These are phyloP conservation scores for Hymenopus coronatus DNA, from an alignment of 2,888 invertebrate species.

Conservation along the genomic window DNA sequence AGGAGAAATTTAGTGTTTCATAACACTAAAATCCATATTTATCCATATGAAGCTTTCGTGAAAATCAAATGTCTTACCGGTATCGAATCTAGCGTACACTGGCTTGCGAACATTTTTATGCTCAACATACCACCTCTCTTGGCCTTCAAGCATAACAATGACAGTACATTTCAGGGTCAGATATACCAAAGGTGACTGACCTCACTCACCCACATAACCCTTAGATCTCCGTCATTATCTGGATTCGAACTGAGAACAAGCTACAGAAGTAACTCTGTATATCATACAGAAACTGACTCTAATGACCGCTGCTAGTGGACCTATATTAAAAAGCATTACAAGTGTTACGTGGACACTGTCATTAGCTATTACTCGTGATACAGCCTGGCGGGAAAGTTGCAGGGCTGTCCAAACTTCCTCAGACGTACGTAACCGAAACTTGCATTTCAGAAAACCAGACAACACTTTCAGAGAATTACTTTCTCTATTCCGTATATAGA, in stretches of 20 bases:
- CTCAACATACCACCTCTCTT: background rate
- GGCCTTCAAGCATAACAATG: background rate
- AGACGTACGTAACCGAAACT: too few species aligned
- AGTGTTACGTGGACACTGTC: background rate
- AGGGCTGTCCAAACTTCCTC: background rate
- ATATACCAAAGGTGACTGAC: background rate
- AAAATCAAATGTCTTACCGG: too few species aligned
- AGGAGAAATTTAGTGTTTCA: too few species aligned
- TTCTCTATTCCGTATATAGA: too few species aligned
- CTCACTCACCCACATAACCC: background rate
- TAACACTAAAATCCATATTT: too few species aligned
- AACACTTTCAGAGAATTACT: too few species aligned
- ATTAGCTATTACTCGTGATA: background rate
- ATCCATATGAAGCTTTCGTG: too few species aligned
- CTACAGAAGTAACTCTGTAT: background rate
- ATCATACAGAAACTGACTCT: background rate
- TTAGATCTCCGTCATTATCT: background rate
- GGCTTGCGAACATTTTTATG: too few species aligned
- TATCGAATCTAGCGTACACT: too few species aligned
- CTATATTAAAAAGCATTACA: background rate
- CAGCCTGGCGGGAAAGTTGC: background rate
- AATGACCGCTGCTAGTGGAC: background rate
- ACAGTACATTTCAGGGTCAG: background rate
- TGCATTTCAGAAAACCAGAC: too few species aligned
- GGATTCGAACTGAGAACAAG: background rate